Evolutionary conservation across 2,797 vertebrate genomes (phyloP).

Genomic region (Vespertilio murinus): DNA sequence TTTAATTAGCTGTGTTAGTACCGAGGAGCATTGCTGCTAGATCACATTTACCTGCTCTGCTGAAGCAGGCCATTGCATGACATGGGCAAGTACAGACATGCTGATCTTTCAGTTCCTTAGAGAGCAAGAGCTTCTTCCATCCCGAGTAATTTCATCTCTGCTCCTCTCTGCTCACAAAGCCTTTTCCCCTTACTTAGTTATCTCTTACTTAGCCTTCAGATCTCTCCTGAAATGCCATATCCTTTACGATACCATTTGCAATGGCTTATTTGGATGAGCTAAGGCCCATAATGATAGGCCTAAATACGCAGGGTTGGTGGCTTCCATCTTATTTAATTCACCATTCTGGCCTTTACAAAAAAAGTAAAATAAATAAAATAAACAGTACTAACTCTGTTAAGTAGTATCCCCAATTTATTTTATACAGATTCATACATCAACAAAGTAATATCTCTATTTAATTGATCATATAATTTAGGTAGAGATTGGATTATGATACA

Average conservation of each 20-base stretch:
- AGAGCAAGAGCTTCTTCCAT: not conserved
- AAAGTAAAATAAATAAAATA: not conserved
- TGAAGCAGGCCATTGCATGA: not conserved
- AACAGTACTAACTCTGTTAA: not conserved
- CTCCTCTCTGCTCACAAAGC: not conserved
- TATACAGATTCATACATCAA: not conserved
- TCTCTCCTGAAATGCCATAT: not conserved
- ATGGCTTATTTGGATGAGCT: not conserved
- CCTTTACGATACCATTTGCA: not conserved
- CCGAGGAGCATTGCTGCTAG: not conserved
- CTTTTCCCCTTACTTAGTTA: not conserved
- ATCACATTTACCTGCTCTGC: not conserved
- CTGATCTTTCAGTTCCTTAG: not conserved
- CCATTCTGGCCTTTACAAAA: not conserved
- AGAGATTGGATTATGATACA: not conserved
- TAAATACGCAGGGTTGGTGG: not conserved
- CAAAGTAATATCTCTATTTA: not conserved
- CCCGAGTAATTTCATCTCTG: not conserved
- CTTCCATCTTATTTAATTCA: not conserved
- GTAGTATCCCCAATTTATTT: not conserved
- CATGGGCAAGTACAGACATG: not conserved
- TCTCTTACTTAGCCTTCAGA: not conserved
- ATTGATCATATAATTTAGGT: not conserved
- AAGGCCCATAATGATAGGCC: not conserved
- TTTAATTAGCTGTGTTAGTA: not conserved